phyloP scores from a whole-genome alignment of 1,140 invertebrate species.

The Drosophila nikananu region DNA sequence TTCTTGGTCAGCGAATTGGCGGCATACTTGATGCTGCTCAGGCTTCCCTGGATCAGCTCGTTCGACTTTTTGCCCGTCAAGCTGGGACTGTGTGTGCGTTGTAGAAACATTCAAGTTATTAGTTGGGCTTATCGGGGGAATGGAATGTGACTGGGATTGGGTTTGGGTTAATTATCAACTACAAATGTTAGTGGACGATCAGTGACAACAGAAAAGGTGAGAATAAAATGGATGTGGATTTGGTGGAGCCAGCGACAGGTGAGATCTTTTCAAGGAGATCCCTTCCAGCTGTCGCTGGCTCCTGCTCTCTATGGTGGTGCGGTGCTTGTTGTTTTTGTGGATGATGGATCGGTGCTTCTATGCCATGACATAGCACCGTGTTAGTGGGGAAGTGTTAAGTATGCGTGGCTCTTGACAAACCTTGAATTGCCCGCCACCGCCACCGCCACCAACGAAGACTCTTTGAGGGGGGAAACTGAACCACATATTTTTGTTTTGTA shows the following conservation, averaged over 20 bases:
- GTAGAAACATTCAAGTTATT: background rate
- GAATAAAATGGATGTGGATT: slow-evolving; percentile 20
- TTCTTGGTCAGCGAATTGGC: slow-evolving; percentile 94
- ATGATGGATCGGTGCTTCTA: slow-evolving; percentile 14
- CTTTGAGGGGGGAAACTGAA: slow-evolving; percentile 25
- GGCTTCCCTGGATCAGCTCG: slow-evolving; percentile 93
- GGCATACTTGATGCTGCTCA: slow-evolving; percentile 94
- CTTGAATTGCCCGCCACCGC: slow-evolving; percentile 80
- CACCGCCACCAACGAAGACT: slow-evolving; percentile 63
- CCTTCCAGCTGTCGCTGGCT: background rate
- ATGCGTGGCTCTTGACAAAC: slow-evolving; percentile 67
- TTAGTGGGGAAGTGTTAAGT: slow-evolving; percentile 7
- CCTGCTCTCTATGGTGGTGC: slow-evolving; percentile 31
- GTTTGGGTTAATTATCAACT: too few species aligned
- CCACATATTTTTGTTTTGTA: background rate
- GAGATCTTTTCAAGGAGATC: background rate
- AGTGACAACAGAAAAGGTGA: slow-evolving; percentile 6
- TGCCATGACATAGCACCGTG: background rate
- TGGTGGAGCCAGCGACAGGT: background rate
- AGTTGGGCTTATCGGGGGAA: background rate
- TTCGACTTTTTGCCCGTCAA: slow-evolving; percentile 95
- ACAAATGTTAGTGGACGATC: background rate
- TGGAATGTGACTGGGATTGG: too few species aligned
- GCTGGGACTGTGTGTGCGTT: slow-evolving; percentile 88
- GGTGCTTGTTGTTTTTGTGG: slow-evolving; percentile 17